Base-by-base conservation (phyloP, 2,888 invertebrate genomes). In the Lycocerus yunnanus region DNA sequence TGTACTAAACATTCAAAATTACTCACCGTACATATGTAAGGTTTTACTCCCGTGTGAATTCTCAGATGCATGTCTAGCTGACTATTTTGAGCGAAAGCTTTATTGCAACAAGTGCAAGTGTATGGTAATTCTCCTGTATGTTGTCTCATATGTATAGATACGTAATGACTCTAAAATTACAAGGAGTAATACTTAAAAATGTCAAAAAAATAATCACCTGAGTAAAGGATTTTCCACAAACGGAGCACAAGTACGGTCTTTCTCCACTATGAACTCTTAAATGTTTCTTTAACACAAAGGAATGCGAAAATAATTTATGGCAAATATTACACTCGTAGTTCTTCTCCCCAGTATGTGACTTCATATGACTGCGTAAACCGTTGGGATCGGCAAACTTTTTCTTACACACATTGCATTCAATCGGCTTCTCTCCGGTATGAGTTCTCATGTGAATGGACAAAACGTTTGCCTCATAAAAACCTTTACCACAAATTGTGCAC, bases 391-490 rank as follows among this genome's bases (percentile, higher is more conserved):
- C 78, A 76, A 85, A 85, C 60, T 78, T 80, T 71, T 83, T 84
- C 5, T 80, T 77, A 68, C 85, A 85, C 24, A 80, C 77, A 20
- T 81, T 78, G 71, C 85, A 85, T 67, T 80, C 78, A 18, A 85
- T 82, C 2, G 85, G 85, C 74, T 85, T 85, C 73, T 85, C 84
- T 4, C 85, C 85, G 6, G 84, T 84, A 74, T 85, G 85, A 16
- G 81, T 83, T 61, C 85, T 75, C 82, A 84, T 83, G 72, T 85
- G 85, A 16, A 84, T 80, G 0, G 82, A 78, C 16, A 85, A 77
- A n/a, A 84, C 84, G 66, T 84, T 84, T 8, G 84, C 82, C 76
- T 85, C 85, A 69, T 85, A 85, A 77, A 85, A 85, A 4, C 84
- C 83, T 77, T 85, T 85, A 4, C 84, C 84, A 73, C 85, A 85